Percentiles rank a stretch among this genome's conserved stretches.
Conservation (phyloP, 2,113 vertebrate species). For the Ivindomyrus marchei region DNA sequence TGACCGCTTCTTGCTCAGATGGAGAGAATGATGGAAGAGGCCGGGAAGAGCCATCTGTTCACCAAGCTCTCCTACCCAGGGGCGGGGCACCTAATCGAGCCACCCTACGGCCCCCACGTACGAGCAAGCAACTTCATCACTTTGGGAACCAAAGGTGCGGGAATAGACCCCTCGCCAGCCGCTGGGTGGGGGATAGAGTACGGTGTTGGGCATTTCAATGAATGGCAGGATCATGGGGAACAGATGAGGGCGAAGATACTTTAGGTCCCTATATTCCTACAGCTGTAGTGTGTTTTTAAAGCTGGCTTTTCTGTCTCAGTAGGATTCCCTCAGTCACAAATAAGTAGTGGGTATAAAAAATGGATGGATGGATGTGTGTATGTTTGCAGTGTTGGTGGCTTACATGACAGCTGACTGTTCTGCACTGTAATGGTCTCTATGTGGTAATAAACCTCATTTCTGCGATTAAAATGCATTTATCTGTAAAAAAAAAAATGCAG, state of each 20-base stretch:
- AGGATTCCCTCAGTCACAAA: neutral
- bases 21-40: conserved; percentile 54
- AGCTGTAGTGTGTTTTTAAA: neutral
- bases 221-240: neutral
- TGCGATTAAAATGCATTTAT: no score
- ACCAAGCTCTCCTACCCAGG: conserved; percentile 51
- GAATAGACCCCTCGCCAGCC: neutral
- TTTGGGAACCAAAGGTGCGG: conserved; percentile 19
- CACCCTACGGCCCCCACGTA: conserved; percentile 52
- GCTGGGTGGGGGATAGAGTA: neutral
- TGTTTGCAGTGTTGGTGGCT: neutral
- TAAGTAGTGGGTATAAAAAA: neutral
- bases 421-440: neutral
- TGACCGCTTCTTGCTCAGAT: conserved; percentile 43
- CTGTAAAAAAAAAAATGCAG: neutral
- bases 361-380: neutral
- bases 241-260: neutral
- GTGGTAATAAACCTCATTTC: neutral
- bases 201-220: neutral
- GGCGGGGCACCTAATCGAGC: conserved; percentile 61
- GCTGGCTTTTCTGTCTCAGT: neutral
- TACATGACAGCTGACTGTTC: neutral
- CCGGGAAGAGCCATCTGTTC: conserved; percentile 56
- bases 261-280: neutral
- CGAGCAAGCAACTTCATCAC: conserved; percentile 30